phyloP scores from a whole-genome alignment of 2,797 vertebrate species.

The Phrynocephalus forsythii region DNA sequence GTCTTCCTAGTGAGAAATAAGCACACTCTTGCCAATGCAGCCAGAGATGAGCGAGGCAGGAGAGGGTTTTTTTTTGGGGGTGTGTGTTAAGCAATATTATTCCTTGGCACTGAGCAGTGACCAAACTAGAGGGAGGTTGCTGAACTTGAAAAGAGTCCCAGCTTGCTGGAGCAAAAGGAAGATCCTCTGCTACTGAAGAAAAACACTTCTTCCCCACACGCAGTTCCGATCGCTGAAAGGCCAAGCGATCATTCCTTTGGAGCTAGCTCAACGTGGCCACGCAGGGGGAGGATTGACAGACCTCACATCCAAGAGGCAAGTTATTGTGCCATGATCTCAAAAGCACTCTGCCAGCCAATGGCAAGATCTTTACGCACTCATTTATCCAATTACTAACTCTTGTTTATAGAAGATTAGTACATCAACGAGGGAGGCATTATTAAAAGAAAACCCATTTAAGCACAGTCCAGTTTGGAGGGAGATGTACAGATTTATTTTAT shows the following conservation, averaged over 20 bases:
- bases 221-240: neutral
- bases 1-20: neutral
- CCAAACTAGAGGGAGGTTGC: neutral
- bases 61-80: too few relatives aligned
- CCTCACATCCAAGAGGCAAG: neutral
- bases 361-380: neutral
- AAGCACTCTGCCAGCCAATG: neutral
- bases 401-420: neutral
- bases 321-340: too few relatives aligned
- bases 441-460: neutral
- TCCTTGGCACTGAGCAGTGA: neutral
- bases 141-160: neutral
- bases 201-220: neutral
- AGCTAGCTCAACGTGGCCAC: neutral
- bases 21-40: neutral
- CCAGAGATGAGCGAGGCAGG: neutral
- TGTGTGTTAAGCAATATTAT: too few relatives aligned
- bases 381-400: neutral
- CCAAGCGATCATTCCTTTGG: neutral
- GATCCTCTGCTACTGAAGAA: neutral
- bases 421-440: neutral
- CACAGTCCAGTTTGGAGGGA: slow-evolving; percentile 52
- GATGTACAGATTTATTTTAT: slow-evolving; percentile 84
- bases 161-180: neutral
- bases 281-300: neutral